A percentile compares a stretch with the other conserved stretches of the same genome.
Conservation (phyloP, 2,888 invertebrate genomes). For the Clanis bilineata region DNA sequence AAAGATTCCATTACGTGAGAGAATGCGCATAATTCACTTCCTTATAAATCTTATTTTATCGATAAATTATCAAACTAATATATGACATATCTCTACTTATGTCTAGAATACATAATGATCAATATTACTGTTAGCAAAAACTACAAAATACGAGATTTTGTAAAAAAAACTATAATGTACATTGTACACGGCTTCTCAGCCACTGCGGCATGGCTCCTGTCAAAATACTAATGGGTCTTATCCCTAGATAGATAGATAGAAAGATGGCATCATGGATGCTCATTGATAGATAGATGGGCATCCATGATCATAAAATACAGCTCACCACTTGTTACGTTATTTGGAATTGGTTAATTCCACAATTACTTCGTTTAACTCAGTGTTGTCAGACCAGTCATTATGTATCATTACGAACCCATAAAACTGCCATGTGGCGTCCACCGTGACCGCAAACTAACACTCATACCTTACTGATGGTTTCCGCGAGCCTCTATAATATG, state of each 20-base stretch:
- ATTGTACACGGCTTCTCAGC: too few species aligned
- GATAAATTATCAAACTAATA: background rate
- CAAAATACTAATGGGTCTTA: too few species aligned
- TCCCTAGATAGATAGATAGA: too few species aligned
- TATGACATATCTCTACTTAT: background rate
- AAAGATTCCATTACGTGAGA: constrained; percentile 2
- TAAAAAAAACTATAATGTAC: too few species aligned
- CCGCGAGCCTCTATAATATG: background rate
- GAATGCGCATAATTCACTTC: constrained; percentile 1
- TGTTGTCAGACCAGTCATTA: constrained; percentile 2
- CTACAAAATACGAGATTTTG: too few species aligned
- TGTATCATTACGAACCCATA: background rate
- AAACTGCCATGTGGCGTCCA: background rate
- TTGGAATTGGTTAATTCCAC: background rate
- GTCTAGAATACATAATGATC: too few species aligned
- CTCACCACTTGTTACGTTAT: background rate
- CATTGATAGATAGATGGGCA: too few species aligned
- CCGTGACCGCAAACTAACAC: constrained; percentile 7
- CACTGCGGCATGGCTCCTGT: too few species aligned
- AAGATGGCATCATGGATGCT: too few species aligned
- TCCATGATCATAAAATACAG: too few species aligned
- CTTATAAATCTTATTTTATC: constrained; percentile 3
- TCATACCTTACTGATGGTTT: background rate
- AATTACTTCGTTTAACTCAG: background rate
- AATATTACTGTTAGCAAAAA: too few species aligned